Percentiles rank a stretch among this genome's conserved stretches.
Evolutionary conservation across 2,797 vertebrate species (phyloP).

Genomic region (Glossophaga mutica): DNA sequence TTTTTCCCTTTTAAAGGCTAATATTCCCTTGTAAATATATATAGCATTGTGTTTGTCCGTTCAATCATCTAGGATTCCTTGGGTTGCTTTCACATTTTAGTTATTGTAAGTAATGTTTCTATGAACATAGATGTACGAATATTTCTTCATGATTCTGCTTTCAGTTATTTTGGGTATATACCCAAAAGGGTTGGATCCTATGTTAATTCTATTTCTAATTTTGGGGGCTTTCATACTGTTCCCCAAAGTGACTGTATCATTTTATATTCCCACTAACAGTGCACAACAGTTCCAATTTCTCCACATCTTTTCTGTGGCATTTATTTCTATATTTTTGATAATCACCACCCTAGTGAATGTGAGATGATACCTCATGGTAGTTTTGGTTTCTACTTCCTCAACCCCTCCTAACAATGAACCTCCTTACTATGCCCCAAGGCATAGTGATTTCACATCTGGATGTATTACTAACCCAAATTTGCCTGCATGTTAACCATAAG

Average conservation of each 20-base stretch:
- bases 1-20: background rate
- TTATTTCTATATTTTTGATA: background rate
- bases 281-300: background rate
- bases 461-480: background rate
- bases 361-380: background rate
- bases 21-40: background rate
- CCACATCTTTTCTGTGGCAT: background rate
- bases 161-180: no score
- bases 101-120: background rate
- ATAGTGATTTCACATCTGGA: background rate
- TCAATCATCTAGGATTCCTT: background rate
- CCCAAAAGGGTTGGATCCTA: no score
- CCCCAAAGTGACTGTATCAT: no score
- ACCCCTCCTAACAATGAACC: background rate
- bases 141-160: no score
- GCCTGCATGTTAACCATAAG: background rate
- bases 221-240: no score
- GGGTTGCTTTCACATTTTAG: background rate
- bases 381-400: background rate
- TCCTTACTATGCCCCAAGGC: background rate
- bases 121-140: background rate
- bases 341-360: background rate
- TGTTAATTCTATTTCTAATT: no score
- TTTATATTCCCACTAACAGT: background rate
- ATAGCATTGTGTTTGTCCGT: background rate